These are phyloP conservation scores for Anhinga rufa DNA, from an alignment of 2,113 vertebrate genomes.

Conservation along the genomic window DNA sequence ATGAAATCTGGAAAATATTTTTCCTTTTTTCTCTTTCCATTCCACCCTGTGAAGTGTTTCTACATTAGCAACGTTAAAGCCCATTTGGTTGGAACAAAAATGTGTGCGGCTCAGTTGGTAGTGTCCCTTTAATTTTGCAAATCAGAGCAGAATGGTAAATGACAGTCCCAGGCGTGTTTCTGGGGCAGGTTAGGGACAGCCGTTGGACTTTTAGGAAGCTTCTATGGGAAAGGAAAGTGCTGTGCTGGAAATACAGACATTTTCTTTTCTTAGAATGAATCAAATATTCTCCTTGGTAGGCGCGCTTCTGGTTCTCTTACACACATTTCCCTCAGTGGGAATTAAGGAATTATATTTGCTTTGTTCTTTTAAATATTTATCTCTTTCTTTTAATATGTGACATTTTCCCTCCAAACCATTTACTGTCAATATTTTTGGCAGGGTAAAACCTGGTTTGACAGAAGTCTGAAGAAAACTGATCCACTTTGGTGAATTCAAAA, in stretches of 20 bases:
- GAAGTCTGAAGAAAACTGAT: neutral
- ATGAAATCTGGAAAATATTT: neutral
- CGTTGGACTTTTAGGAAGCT: neutral
- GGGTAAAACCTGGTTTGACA: neutral
- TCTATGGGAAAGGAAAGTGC: neutral
- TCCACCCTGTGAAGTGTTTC: neutral
- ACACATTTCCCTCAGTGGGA: neutral
- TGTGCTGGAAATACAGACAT: neutral
- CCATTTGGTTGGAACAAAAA: neutral
- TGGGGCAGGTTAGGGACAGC: neutral
- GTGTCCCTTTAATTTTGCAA: neutral
- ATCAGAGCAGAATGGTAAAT: neutral
- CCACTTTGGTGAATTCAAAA: neutral
- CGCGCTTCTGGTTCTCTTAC: neutral
- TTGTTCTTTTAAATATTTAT: conserved; percentile 1
- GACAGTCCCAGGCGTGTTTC: neutral
- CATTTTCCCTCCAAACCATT: neutral
- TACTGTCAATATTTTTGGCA: neutral
- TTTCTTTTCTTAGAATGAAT: neutral
- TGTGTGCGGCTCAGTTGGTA: neutral
- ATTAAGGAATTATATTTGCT: neutral
- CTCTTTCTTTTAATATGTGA: neutral
- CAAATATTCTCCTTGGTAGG: neutral
- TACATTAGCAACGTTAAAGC: neutral
- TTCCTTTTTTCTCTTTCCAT: neutral